These are phyloP conservation scores for Morone saxatilis DNA, from an alignment of 2,113 vertebrate genomes.

Conservation along the genomic window DNA sequence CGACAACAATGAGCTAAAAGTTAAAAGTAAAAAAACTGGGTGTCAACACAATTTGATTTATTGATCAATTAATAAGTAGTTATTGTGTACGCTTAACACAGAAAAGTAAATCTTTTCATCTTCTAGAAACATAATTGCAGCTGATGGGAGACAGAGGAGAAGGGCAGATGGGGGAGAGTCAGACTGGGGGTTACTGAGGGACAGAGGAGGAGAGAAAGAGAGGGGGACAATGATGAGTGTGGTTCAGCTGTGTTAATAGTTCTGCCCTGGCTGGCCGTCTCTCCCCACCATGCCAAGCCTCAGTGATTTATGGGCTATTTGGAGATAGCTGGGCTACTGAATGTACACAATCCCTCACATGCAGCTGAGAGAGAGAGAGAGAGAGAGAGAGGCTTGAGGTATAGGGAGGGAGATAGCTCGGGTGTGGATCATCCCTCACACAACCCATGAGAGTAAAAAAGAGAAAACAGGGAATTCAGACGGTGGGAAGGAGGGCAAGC, in stretches of 20 bases:
- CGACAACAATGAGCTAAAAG: too few relatives aligned
- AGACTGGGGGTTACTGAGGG: constrained; percentile 23
- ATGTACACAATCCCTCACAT: constrained; percentile 69
- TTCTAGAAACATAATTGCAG: neutral
- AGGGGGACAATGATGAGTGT: constrained; percentile 64
- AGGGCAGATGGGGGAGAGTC: neutral
- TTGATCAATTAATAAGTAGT: neutral
- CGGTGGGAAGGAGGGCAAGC: constrained; percentile 12
- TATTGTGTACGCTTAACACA: constrained; percentile 6
- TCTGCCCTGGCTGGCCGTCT: constrained; percentile 63
- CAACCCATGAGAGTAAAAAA: constrained; percentile 20
- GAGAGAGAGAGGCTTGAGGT: constrained; percentile 17
- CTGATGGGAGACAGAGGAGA: constrained; percentile 2
- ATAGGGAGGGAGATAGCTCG: constrained; percentile 19
- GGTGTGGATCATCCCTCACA: constrained; percentile 57
- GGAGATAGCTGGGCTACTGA: constrained; percentile 68
- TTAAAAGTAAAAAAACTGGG: neutral
- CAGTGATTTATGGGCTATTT: constrained; percentile 80
- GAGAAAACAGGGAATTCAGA: constrained; percentile 28
- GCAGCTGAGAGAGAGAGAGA: constrained; percentile 11
- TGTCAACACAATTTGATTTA: neutral
- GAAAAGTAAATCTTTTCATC: constrained; percentile 9
- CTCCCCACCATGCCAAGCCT: constrained; percentile 50
- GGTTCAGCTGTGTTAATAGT: constrained; percentile 75
- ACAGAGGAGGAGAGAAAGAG: constrained; percentile 34